phyloP scores from a whole-genome alignment of 1,140 invertebrate species.

The Drosophila watanabei region DNA sequence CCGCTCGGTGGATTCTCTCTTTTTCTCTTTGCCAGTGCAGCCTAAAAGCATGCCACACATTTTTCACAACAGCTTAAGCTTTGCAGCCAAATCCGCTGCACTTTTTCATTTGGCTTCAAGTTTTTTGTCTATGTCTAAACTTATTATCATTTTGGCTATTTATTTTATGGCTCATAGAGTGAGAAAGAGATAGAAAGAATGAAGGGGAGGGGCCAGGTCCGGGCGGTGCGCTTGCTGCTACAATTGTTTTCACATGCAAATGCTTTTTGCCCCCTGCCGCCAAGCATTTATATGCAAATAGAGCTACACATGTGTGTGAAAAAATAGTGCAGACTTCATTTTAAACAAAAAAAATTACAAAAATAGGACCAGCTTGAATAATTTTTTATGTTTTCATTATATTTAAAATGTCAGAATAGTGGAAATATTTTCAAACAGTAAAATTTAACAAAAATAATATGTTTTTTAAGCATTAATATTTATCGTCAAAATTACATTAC shows the following conservation, averaged over 20 bases:
- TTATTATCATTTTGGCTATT: conserved; percentile 83
- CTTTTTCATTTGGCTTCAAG: conserved; percentile 80
- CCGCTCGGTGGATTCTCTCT: background rate
- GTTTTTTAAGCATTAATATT: no score
- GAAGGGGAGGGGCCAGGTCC: background rate
- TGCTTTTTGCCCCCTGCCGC: conserved; percentile 48
- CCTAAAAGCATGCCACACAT: conserved; percentile 80
- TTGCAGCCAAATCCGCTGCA: conserved; percentile 77
- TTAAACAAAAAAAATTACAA: background rate
- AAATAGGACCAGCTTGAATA: no score
- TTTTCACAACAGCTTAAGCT: conserved; percentile 78
- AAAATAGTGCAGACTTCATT: background rate
- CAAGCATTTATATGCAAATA: conserved; percentile 81
- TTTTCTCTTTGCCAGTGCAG: conserved; percentile 44
- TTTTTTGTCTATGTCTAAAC: conserved; percentile 81
- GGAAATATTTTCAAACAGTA: no score
- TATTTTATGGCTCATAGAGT: conserved; percentile 68
- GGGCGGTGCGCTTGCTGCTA: conserved; percentile 23
- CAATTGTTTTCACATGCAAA: conserved; percentile 83
- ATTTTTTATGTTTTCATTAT: no score
- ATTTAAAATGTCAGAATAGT: no score
- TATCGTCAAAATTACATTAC: no score
- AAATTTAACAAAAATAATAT: no score
- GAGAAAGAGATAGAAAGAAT: background rate
- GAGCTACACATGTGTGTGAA: conserved; percentile 34